Evolutionary conservation across 2,888 invertebrate species (phyloP).

Genomic region (Ceramica pisi): DNA sequence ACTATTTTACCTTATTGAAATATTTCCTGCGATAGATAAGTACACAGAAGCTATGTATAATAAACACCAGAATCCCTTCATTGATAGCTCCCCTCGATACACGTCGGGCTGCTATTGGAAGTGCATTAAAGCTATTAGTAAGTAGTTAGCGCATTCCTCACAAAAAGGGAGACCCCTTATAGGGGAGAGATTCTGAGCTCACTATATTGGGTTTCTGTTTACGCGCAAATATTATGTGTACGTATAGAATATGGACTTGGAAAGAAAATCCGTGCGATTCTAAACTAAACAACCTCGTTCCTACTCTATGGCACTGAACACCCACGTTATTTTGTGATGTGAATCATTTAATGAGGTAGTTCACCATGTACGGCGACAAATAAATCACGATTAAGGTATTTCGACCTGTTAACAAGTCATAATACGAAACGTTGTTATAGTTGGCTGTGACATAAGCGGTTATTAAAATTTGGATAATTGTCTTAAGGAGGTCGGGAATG

Average conservation of each 20-base stretch:
- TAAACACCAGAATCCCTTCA: slow-evolving; percentile 39
- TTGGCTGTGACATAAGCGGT: slow-evolving; percentile 52
- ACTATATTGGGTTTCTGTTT: slow-evolving; percentile 53
- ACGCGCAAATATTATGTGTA: slow-evolving; percentile 23
- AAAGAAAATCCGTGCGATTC: slow-evolving; percentile 36
- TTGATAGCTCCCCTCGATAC: slow-evolving; percentile 72
- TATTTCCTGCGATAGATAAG: slow-evolving; percentile 16
- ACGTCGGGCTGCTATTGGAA: slow-evolving; percentile 77
- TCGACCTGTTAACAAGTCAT: slow-evolving; percentile 58
- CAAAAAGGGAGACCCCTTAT: slow-evolving; percentile 59
- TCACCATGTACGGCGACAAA: slow-evolving; percentile 70
- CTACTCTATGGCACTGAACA: slow-evolving; percentile 70
- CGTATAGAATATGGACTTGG: slow-evolving; percentile 7
- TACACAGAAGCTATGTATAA: slow-evolving; percentile 37
- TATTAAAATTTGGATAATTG: slow-evolving; percentile 35
- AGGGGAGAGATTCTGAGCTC: slow-evolving; percentile 39
- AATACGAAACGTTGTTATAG: slow-evolving; percentile 53
- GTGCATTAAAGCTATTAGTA: slow-evolving; percentile 87
- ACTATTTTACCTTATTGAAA: slow-evolving; percentile 24
- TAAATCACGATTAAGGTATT: slow-evolving; percentile 71
- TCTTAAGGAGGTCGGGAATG: slow-evolving; percentile 20
- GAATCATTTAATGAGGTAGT: slow-evolving; percentile 72
- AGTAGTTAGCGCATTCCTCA: slow-evolving; percentile 78
- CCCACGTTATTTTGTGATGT: slow-evolving; percentile 71
- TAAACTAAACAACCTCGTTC: slow-evolving; percentile 53